Base-by-base conservation (phyloP, 2,113 vertebrate species). In the Cebidichthys violaceus region DNA sequence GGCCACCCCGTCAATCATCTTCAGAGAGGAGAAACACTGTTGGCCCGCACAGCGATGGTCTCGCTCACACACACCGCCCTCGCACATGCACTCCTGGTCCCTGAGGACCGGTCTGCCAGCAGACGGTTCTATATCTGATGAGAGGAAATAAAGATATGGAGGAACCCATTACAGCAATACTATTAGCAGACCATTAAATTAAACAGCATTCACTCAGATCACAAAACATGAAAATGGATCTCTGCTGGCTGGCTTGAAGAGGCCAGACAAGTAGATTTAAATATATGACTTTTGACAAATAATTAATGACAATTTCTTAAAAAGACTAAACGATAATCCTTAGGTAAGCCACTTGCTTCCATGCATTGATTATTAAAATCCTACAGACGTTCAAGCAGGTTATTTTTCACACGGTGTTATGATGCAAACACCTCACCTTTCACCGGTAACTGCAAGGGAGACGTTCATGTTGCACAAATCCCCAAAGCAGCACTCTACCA, bases 401-500 rank as follows among this genome's bases (percentile, higher is more conserved):
- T 61, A 31, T 59, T 29, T 54, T 31, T 18, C 9, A 61, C 20
- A 47, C 3, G 31, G 17, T 15, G 31, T 33, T 14, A 24, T 4
- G n/a, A 50, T 60, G 33, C 18, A 14, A 59, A 67, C 22, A 11
- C 9, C 13, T 94, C 91, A 97, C 97, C 97, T 96, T 96, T 97
- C 1, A 91, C 92, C 9, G 94, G 96, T 66, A 96, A 83, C 89
- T 96, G 95, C 0, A 95, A 93, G 0, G 0, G 97, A 97, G 86
- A 97, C 91, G 77, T 99, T 99, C 93, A 95, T 93, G 93, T 99
- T 99, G 82, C 98, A 99, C 93, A 99, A 94, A 89, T 97, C 91
- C 0, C 96, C 97, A 22, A 94, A 93, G 92, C 98, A 99, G 95
- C 98, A 99, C 79, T 97, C 95, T 27, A 99, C 95, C 6, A 94